Conservation (phyloP, 2,113 vertebrate genomes). For the Myotis lucifugus region DNA sequence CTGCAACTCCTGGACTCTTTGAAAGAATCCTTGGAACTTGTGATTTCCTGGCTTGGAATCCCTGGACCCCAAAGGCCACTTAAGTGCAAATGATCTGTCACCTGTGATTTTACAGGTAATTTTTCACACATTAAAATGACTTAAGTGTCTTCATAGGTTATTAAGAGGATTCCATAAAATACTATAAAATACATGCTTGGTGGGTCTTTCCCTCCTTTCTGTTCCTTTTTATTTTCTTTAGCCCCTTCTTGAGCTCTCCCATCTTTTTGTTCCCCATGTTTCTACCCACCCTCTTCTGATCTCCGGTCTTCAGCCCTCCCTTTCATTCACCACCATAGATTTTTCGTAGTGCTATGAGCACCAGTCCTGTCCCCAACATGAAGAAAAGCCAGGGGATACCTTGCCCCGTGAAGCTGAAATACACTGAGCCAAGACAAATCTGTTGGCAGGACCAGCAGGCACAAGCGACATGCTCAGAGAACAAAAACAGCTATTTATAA, state of each 20-base stretch:
- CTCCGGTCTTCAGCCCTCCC: not conserved
- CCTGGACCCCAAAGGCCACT: not conserved
- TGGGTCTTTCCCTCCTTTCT: not conserved
- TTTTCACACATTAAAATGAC: constrained; percentile 49
- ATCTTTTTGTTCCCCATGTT: not conserved
- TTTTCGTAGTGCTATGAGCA: constrained; percentile 38
- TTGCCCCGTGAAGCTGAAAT: constrained; percentile 59
- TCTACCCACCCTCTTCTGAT: not conserved
- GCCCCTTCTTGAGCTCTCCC: not conserved
- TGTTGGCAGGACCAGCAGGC: constrained; percentile 67
- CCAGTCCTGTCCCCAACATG: constrained; percentile 47
- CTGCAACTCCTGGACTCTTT: constrained; percentile 2
- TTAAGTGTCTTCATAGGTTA: not conserved
- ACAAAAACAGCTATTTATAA: constrained; percentile 76
- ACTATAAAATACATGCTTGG: not conserved
- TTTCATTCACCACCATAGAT: not conserved
- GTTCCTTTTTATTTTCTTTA: not conserved
- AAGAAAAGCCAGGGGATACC: constrained; percentile 67
- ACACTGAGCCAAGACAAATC: constrained; percentile 74
- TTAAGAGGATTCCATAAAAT: not conserved
- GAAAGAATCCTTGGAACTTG: not conserved
- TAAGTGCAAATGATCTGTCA: constrained; percentile 12
- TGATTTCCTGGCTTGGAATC: not conserved
- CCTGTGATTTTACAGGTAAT: constrained; percentile 35
- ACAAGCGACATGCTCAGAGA: constrained; percentile 69